Base-by-base conservation (phyloP, 2,797 vertebrate genomes). In the Perodicticus potto region DNA sequence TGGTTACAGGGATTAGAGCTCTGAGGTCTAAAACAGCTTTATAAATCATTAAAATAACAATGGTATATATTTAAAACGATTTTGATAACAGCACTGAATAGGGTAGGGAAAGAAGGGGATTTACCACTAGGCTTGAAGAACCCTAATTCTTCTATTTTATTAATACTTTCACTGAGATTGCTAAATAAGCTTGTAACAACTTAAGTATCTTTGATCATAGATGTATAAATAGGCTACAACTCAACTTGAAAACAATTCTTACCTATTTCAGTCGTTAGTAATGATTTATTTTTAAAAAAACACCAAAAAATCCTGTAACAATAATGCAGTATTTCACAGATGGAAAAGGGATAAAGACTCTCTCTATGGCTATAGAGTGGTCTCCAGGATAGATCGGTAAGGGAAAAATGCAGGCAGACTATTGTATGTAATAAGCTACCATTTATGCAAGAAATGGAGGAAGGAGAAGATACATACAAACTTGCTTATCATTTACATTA, bases 211-310 rank as follows among this genome's bases (percentile, higher is more conserved):
- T 85, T 81, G 87, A 45, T 82, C 53, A 57, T 7, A 67, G 27
- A 69, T 69, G 22, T 83, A 14, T 27, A 77, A 86, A 53, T 2
- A 94, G 32, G n/a, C 32, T 55, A 86, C 27, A 57, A 19, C 83
- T 86, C 37, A 94, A 72, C 45, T 29, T 94, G 70, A 72, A 76
- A 94, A 59, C 45, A 63, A 81, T 57, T 88, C 25, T 94, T 86
- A 70, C 29, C 32, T 82, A 90, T 80, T 89, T 83, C 0, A 63
- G 67, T 61, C n/a, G 74, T 85, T 81, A 85, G 23, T 23, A 74
- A 91, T 34, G 34, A 43, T 67, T 91, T 74, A 34, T 61, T 53
- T 53, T 16, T 80, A 34, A 84, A 65, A 93, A 70, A 91, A 63
- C 49, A 53, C 49, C 49, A 16, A 16, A n/a, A 7, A 45, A 72